A percentile compares a stretch with the other conserved stretches of the same genome.
Conservation (phyloP, 92 coral and sea anemone genomes). For the Zoanthus sansibaricus region DNA sequence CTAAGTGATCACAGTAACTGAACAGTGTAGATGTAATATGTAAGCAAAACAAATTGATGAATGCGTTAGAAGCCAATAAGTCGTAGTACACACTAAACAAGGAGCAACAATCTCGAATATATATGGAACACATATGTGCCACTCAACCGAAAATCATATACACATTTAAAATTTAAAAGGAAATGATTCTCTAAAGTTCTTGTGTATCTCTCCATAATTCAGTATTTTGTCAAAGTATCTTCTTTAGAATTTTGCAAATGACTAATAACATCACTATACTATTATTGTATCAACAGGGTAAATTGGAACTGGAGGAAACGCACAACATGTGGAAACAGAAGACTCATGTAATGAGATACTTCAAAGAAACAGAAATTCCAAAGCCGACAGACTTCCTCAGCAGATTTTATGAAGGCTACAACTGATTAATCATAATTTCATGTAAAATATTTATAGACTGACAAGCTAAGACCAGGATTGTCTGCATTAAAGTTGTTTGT, state of each 20-base stretch:
- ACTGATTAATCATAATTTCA: conserved; percentile 47
- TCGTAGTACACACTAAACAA: too few species aligned
- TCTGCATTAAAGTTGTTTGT: background rate
- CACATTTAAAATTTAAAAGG: too few species aligned
- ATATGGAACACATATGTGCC: too few species aligned
- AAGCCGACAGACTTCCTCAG: conserved; percentile 86
- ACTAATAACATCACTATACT: background rate
- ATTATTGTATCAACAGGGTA: conserved; percentile 69
- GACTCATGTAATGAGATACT: conserved; percentile 97
- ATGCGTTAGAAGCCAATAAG: too few species aligned
- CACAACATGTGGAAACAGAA: conserved; percentile 98
- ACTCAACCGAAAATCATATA: too few species aligned
- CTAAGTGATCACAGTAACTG: too few species aligned
- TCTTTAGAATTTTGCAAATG: too few species aligned
- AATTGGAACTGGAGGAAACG: conserved; percentile 97
- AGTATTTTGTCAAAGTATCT: background rate
- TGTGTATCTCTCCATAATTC: too few species aligned
- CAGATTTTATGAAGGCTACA: conserved; percentile 93
- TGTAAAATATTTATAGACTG: background rate
- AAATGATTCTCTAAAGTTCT: too few species aligned
- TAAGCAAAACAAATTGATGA: too few species aligned
- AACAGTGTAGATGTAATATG: too few species aligned
- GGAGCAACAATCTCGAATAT: too few species aligned
- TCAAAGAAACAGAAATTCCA: conserved; percentile 87
- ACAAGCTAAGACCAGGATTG: background rate